Evolutionary conservation across 1,140 invertebrate genomes (phyloP).

Genomic region (Gonatopus flavifemur): DNA sequence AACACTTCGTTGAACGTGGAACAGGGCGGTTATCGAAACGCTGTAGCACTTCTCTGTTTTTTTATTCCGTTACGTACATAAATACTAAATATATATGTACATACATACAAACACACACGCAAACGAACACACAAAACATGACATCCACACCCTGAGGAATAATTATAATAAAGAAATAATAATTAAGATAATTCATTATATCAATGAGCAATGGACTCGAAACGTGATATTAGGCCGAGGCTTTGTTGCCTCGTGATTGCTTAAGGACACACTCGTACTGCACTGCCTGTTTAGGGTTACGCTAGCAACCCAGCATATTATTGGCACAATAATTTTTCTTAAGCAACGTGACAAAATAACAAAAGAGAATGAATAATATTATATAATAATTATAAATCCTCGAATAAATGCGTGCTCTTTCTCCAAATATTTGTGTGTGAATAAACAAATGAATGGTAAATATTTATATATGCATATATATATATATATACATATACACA

Average conservation of each 20-base stretch:
- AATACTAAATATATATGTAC: too few species aligned
- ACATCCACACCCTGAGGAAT: constrained; percentile 19
- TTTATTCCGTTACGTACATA: too few species aligned
- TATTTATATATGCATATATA: background rate
- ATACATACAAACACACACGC: constrained; percentile 6
- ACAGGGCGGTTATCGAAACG: too few species aligned
- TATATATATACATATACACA: constrained; percentile 1
- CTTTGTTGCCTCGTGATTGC: constrained; percentile 60
- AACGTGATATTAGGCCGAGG: constrained; percentile 61
- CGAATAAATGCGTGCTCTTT: constrained; percentile 31
- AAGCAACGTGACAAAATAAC: constrained; percentile 49
- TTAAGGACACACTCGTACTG: constrained; percentile 59
- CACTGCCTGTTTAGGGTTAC: constrained; percentile 61
- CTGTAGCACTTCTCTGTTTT: too few species aligned
- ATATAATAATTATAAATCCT: constrained; percentile 36
- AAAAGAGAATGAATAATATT: constrained; percentile 15
- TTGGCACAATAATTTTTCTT: constrained; percentile 61
- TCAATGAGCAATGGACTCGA: constrained; percentile 57
- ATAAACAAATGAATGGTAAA: constrained; percentile 8
- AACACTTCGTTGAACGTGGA: too few species aligned
- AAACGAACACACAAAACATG: constrained; percentile 4
- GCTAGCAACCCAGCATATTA: constrained; percentile 58
- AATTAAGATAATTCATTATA: constrained; percentile 34
- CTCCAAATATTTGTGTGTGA: too few species aligned
- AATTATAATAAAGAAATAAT: constrained; percentile 23